phyloP scores from a whole-genome alignment of 2,888 invertebrate genomes.

The Lasioglossum calceatum region DNA sequence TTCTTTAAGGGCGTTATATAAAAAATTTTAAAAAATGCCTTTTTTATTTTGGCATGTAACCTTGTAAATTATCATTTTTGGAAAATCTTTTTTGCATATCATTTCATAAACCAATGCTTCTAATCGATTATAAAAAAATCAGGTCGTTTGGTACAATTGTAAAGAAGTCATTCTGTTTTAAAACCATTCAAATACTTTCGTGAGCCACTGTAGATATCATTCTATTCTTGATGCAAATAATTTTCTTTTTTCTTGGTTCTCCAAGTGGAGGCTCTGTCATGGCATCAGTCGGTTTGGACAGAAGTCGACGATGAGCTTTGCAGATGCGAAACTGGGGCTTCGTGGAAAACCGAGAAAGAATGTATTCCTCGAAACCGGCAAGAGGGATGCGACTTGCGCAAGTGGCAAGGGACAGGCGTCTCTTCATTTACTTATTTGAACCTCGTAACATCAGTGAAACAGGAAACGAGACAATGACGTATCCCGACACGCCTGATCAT shows the following conservation, averaged over 20 bases:
- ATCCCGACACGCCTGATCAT: conserved; percentile 24
- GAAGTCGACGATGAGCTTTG: not conserved
- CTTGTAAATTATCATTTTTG: too few species aligned
- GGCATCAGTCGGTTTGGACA: not conserved
- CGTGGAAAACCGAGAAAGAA: conserved; percentile 21
- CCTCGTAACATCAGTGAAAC: conserved; percentile 30
- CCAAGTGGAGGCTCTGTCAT: not conserved
- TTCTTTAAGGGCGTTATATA: too few species aligned
- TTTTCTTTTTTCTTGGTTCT: not conserved
- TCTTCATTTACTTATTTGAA: conserved; percentile 16
- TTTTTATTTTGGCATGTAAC: too few species aligned
- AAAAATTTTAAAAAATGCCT: too few species aligned
- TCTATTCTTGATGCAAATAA: too few species aligned
- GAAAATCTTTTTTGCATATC: too few species aligned
- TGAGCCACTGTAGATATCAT: not conserved
- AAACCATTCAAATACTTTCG: too few species aligned
- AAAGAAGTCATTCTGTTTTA: too few species aligned
- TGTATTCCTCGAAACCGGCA: conserved; percentile 24
- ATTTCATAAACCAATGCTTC: too few species aligned
- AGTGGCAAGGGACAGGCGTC: conserved; percentile 20
- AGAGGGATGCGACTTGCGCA: conserved; percentile 25
- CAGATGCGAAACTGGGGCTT: conserved; percentile 31
- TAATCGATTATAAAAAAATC: too few species aligned
- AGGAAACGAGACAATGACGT: conserved; percentile 30
- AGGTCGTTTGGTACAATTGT: too few species aligned